Evolutionary conservation across 2,113 vertebrate genomes (phyloP), one percentile per base, ranked within the genome.

Genomic region (Charadrius vociferus): DNA sequence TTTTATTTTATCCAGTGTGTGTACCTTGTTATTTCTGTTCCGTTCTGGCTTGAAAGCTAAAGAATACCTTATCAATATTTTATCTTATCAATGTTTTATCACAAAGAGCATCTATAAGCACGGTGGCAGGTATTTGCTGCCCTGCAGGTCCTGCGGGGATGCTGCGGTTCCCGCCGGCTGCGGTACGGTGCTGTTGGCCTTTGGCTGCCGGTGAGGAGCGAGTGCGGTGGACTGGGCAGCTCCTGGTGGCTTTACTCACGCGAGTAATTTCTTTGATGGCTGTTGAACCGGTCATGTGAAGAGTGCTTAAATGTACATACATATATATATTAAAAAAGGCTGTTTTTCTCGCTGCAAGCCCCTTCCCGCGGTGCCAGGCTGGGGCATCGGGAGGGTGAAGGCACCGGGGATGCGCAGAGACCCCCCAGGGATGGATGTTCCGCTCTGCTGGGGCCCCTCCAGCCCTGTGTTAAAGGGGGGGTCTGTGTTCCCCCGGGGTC

Each of bases 151-250:
- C 24, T 5, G 58, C 5, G 6, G 34, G 1, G 26, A 22, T 36
- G 62, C 81, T 32, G 49, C 7, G 3, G 47, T 36, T 58, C 49
- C 56, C 6, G 14, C 30, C 9, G 65, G 24, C 34, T 10, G 12
- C 5, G 0, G 10, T 1, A 6, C 0, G 0, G 8, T 4, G 61
- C 68, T 15, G 58, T 37, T 9, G 14, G 4, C 21, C 17, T 29
- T 20, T 19, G 10, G 56, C 32, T 53, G 55, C 63, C 0, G 1
- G 16, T 5, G 17, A 8, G 9, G 92, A 66, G 71, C 0, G 3
- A 29, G 73, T 56, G 71, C 1, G 3, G 43, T 23, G 39, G 22
- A 3, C 29, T 10, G 39, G 41, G 3, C 10, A 10, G 4, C 72
- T 62, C 41, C 53, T 29, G 34, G 3, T 16, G 41, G 70, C 53